phyloP scores from a whole-genome alignment of 2,113 vertebrate species.

The Ceyx margarethae region DNA sequence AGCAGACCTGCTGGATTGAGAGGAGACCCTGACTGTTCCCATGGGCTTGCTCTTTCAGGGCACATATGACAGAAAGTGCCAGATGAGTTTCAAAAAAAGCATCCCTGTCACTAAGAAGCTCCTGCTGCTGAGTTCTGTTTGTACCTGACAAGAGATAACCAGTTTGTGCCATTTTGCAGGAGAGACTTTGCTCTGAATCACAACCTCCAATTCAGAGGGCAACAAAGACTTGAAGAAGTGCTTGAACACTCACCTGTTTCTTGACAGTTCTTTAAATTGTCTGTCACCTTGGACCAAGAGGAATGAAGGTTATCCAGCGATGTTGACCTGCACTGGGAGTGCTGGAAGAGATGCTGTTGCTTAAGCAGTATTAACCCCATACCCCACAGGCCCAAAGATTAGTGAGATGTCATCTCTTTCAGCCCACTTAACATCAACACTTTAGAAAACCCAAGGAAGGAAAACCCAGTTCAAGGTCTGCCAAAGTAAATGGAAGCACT shows the following conservation, averaged over 20 bases:
- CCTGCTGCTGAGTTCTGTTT: background rate
- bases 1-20: background rate
- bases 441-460: background rate
- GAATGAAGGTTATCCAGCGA: background rate
- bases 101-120: background rate
- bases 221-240: background rate
- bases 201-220: background rate
- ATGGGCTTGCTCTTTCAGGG: background rate
- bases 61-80: background rate
- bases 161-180: background rate
- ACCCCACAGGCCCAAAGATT: background rate
- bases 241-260: background rate
- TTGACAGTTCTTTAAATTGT: background rate
- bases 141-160: too few species aligned
- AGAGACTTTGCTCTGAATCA: background rate
- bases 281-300: background rate
- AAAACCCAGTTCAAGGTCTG: background rate
- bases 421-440: background rate
- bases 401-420: background rate
- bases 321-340: rapidly evolving
- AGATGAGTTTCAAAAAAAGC: background rate
- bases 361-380: background rate
- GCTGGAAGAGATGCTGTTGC: background rate
- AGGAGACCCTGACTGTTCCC: background rate
- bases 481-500: background rate